Conservation (phyloP, 2,113 vertebrate species). For the Cyanistes caeruleus region DNA sequence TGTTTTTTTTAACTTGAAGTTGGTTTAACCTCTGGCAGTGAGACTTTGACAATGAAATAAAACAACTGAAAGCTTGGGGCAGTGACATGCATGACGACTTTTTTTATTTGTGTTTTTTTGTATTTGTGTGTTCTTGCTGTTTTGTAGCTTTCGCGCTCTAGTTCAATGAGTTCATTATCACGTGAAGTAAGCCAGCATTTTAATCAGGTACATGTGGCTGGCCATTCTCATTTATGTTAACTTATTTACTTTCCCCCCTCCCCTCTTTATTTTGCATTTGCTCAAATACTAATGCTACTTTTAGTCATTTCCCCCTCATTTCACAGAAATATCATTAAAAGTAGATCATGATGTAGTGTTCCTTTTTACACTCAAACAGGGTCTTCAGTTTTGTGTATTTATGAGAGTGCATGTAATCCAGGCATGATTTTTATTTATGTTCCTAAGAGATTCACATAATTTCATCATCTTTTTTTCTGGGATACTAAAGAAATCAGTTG, state of each 20-base stretch:
- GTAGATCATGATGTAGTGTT: slow-evolving; percentile 18
- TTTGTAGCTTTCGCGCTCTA: slow-evolving; percentile 95
- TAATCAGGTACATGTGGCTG: slow-evolving; percentile 91
- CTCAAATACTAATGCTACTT: slow-evolving; percentile 52
- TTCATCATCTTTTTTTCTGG: background rate
- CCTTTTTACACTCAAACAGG: slow-evolving; percentile 51
- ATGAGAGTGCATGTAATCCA: slow-evolving; percentile 29
- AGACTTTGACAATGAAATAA: background rate
- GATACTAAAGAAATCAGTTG: background rate
- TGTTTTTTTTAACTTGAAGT: background rate
- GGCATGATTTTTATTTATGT: slow-evolving; percentile 45
- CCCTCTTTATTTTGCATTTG: background rate
- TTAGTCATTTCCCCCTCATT: background rate
- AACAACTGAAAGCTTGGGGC: slow-evolving; percentile 63
- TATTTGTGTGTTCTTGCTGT: slow-evolving; percentile 83
- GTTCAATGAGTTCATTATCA: slow-evolving; percentile 97
- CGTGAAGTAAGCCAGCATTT: slow-evolving; percentile 98
- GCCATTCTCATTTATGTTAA: slow-evolving; percentile 55
- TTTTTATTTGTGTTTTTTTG: slow-evolving; percentile 71
- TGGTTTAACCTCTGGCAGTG: background rate
- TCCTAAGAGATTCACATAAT: background rate
- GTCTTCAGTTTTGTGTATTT: slow-evolving; percentile 1
- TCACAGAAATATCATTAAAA: background rate
- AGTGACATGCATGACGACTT: slow-evolving; percentile 75
- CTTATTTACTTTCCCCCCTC: background rate